Evolutionary conservation across 2,797 vertebrate genomes (phyloP), one percentile per base, ranked within the genome.

Genomic region (Acanthis flammea): DNA sequence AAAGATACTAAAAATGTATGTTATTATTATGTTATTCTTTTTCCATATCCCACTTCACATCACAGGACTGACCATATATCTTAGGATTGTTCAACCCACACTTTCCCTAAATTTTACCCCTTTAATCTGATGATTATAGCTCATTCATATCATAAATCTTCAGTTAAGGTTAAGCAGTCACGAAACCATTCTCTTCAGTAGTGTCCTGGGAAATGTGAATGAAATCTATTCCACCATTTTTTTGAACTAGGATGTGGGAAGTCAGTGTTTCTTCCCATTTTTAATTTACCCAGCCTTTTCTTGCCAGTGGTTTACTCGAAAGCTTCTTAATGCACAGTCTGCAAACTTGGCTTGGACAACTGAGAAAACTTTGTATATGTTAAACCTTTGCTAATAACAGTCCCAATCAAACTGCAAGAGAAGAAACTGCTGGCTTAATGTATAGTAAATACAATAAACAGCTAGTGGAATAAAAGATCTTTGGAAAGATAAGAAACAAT

Each of bases 51-150:
- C 66, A 90, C 78, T 94, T 92, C 44, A 92, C 72, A 92, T 86
- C 51, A 28, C 19, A 78, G 51, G 33, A 31, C 51, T 78, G 86
- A 75, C 89, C 51, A 42, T 75, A 66, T 70, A 90, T 86, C 48
- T 72, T 80, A 74, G 23, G 61, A 65, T 2, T 4, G 53, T 89
- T 95, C 58, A 95, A 53, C 53, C 75, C 93, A 85, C 78, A 87
- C 57, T 91, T 67, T 57, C 61, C 65, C 68, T 81, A 81, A 92
- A 84, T 93, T 58, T 94, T 86, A 86, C 76, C 48, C 14, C 50
- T 88, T 94, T 91, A 96, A 96, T 95, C 91, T 90, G 89, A 96
- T 94, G 76, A 96, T 96, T 94, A 92, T 78, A 94, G 62, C 27
- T 86, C 31, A 33, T 73, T 83, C 55, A 86, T 94, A 50, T 78